phyloP scores from a whole-genome alignment of 2,888 invertebrate genomes.

The Xylophagus ater region DNA sequence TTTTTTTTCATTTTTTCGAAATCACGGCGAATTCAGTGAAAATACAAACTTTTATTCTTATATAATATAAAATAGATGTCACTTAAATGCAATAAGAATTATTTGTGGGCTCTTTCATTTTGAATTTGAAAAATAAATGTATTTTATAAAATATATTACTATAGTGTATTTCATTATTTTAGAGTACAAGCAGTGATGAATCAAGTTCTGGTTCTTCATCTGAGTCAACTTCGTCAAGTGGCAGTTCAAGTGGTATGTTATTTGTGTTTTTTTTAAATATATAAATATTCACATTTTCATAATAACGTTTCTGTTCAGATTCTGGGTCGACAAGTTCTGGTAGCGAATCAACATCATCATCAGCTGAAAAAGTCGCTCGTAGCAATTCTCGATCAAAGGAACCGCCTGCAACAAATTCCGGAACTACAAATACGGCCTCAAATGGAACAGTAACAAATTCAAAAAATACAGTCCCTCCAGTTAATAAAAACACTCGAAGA shows the following conservation, averaged over 20 bases:
- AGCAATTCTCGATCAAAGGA: slow-evolving; percentile 26
- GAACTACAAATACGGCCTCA: slow-evolving; percentile 20
- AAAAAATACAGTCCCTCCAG: no score
- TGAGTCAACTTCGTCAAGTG: slow-evolving; percentile 54
- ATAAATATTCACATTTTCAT: no score
- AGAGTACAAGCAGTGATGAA: slow-evolving; percentile 46
- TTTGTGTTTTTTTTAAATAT: no score
- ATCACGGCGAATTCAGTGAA: no score
- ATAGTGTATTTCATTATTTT: slow-evolving; percentile 13
- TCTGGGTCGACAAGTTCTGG: slow-evolving; percentile 60
- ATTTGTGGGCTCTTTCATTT: no score
- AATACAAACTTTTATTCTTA: no score
- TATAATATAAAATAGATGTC: no score
- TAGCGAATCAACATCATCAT: slow-evolving; percentile 54
- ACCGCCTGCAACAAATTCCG: slow-evolving; percentile 25
- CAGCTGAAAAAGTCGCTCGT: slow-evolving; percentile 29
- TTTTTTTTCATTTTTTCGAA: no score
- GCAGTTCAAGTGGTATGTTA: slow-evolving; percentile 58
- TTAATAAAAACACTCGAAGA: slow-evolving; percentile 16
- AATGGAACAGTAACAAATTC: slow-evolving; percentile 15
- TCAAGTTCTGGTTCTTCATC: slow-evolving; percentile 55
- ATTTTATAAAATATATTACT: neutral
- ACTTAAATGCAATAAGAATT: no score
- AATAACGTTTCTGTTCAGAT: no score
- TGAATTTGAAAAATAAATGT: no score